Evolutionary conservation across 2,113 vertebrate species (phyloP).

Genomic region (Orycteropus afer): DNA sequence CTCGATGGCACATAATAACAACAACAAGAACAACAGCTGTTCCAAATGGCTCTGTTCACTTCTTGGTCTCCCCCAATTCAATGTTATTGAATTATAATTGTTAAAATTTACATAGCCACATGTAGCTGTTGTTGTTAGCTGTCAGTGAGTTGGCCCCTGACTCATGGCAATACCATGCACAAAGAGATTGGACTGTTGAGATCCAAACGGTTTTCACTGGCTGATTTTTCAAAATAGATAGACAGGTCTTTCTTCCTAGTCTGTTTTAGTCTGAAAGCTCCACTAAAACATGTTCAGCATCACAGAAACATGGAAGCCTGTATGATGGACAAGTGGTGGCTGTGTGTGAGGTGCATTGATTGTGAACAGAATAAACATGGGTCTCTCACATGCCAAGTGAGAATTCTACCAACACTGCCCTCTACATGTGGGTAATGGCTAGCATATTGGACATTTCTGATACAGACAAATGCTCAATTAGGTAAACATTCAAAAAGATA

Average conservation of each 20-base stretch:
- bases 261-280: neutral
- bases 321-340: neutral
- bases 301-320: neutral
- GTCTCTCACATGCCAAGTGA: neutral
- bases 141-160: neutral
- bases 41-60: too few species aligned
- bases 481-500: neutral
- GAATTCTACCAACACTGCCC: neutral
- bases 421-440: neutral
- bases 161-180: neutral
- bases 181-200: neutral
- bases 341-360: neutral
- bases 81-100: constrained; percentile 2
- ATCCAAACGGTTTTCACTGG: neutral
- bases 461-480: neutral
- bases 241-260: neutral
- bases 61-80: too few species aligned
- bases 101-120: neutral
- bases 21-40: too few species aligned
- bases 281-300: neutral
- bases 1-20: too few species aligned
- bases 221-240: neutral
- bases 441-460: neutral
- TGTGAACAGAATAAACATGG: neutral
- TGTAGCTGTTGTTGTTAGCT: neutral